Base-by-base conservation (phyloP, 1,140 invertebrate species). In the Oncopodura yosiiana region DNA sequence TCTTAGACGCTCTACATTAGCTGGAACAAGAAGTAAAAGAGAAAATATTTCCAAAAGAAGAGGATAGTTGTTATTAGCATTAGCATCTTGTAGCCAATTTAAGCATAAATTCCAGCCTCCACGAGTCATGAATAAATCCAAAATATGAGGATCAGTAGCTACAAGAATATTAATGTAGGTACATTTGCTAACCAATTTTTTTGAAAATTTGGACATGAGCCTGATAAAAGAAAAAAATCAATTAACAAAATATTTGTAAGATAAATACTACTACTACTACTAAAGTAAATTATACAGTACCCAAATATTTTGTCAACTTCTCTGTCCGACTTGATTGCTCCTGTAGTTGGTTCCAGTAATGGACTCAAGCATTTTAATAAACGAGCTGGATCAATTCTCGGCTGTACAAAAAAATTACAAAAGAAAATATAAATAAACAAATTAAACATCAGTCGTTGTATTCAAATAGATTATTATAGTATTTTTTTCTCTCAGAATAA, bases 121-220 rank as follows among this genome's bases (percentile, higher is more conserved):
- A 52, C 81, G 82, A 42, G 78, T 77, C 81, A 95, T 88, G 70
- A 94, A 94, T 67, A 83, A 78, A 49, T 83, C 83, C 27, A 94
- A 74, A 51, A 93, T 75, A 60, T 87, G 82, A 1, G 80, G 77
- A 65, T 87, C 80, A n/a, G 91, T 93, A 38, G 81, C 83, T 72
- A 87, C 87, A 41, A 95, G 73, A 65, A 96, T 93, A 71, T 94
- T 87, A 57, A 93, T 82, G 68, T 95, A 96, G 63, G 94, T 87
- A 74, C 90, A 94, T 75, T 92, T 92, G 63, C 89, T 93, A 29
- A 95, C 91, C 48, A 95, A 73, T 71, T 95, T 95, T 69, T 87
- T 92, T 1, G 90, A 94, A 77, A 87, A 93, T 70, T 93, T 92
- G 23, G 85, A 85, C 90, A 95, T 95, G 66, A 95, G 78, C 68